Evolutionary conservation across 2,797 vertebrate species (phyloP), one percentile per base, ranked within the genome.

Genomic region (Limnodromus scolopaceus): DNA sequence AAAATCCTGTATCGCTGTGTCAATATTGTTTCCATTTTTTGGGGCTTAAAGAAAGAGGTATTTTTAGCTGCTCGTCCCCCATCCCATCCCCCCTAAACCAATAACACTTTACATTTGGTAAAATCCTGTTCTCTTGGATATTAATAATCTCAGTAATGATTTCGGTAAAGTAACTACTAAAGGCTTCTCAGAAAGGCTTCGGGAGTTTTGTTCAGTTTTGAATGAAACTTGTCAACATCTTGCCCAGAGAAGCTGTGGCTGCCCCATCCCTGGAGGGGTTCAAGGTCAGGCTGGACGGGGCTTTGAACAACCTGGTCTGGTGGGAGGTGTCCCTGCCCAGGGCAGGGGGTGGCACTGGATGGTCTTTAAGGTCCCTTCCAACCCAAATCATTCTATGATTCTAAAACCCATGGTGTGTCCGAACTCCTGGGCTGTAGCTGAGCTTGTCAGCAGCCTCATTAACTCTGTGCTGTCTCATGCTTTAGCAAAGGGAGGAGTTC

Each of bases 321-420:
- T 51, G 49, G 49, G 49, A 51, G 16, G 49, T 51, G 49, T 51
- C 49, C 49, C 51, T 53, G 51, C 51, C 51, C 51, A 30, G 51
- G 51, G 51, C 28, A 53, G 51, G 51, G 27, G 16, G 15, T 49
- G 48, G 48, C 13, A 51, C 49, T 51, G 49, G 16, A 30, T 53
- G 51, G 3, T 30, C 27, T 53, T 30, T 18, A 53, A 30, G 51
- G 16, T 53, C 51, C 28, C 27, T 30, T 30, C 27, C 27, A 53
- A 53, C 28, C 51, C 10, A 30, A 53, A 53, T 16, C 16, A 30
- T 53, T 53, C 51, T 18, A 53, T 53, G 28, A 53, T 27, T 60
- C 3, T 15, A 48, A 25, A 69, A 70, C 65, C 55, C 0, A 0
- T 23, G 79, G 55, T 6, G 1, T 10, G 19, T 28, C 48, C 32